Conservation (phyloP, 2,797 vertebrate species). For the Craterocephalus amniculus region DNA sequence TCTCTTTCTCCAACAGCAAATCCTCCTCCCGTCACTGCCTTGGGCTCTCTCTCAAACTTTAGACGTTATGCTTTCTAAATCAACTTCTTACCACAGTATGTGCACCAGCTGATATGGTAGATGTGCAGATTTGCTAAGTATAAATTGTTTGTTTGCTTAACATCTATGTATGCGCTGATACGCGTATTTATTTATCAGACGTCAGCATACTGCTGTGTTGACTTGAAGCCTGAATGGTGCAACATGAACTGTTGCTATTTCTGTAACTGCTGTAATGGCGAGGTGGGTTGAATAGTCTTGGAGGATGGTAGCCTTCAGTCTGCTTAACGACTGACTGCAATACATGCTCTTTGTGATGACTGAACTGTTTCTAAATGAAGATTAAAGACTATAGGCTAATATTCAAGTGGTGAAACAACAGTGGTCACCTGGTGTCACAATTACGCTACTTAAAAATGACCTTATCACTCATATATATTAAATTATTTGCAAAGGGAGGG, state of each 20-base stretch:
- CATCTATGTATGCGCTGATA: constrained; percentile 40
- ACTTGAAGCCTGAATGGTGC: constrained; percentile 32
- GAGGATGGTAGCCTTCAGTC: constrained; percentile 23
- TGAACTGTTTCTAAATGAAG: not conserved
- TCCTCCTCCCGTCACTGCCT: constrained; percentile 68
- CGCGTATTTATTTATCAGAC: constrained; percentile 32
- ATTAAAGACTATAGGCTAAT: not conserved
- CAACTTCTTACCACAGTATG: constrained; percentile 67
- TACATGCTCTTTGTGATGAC: constrained; percentile 2
- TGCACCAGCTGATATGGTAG: constrained; percentile 60
- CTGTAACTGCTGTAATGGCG: constrained; percentile 12
- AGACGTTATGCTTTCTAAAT: constrained; percentile 68
- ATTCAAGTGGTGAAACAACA: not conserved
- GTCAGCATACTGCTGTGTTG: constrained; percentile 38
- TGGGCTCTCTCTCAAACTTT: constrained; percentile 75
- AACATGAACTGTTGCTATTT: constrained; percentile 26
- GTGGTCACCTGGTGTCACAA: not conserved
- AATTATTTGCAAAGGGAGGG: no score
- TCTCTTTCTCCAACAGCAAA: constrained; percentile 64
- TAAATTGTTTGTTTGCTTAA: constrained; percentile 35
- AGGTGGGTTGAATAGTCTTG: constrained; percentile 7
- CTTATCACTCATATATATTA: not conserved
- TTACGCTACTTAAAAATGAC: not conserved
- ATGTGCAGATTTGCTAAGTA: constrained; percentile 46
- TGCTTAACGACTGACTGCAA: constrained; percentile 28